Percentiles rank a stretch among this genome's conserved stretches.
Evolutionary conservation across 2,888 invertebrate species (phyloP).

Genomic region (Diaphora mendica): DNA sequence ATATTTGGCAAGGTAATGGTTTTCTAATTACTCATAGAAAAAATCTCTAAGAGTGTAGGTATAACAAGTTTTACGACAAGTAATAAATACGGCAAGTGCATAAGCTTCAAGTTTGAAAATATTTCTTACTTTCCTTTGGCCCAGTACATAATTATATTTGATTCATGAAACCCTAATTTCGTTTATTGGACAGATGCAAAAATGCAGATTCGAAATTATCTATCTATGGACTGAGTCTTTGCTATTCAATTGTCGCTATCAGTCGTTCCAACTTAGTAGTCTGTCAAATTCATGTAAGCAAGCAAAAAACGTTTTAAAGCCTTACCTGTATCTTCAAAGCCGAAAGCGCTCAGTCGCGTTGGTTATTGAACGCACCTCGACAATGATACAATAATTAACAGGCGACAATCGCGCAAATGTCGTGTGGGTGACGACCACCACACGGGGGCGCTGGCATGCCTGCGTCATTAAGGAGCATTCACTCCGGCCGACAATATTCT

Average conservation of each 20-base stretch:
- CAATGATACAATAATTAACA: constrained; percentile 79
- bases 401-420: constrained; percentile 77
- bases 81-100: background rate
- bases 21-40: background rate
- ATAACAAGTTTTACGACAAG: too few relatives aligned
- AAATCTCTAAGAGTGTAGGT: background rate
- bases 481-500: constrained; percentile 85
- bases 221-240: too few relatives aligned
- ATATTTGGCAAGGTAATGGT: background rate
- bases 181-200: background rate
- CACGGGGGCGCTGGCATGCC: constrained; percentile 62
- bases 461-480: constrained; percentile 85
- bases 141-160: background rate
- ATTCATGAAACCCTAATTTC: background rate
- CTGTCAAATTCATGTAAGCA: background rate
- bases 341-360: constrained; percentile 25
- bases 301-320: background rate
- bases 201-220: background rate
- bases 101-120: background rate
- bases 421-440: constrained; percentile 67
- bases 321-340: constrained; percentile 7
- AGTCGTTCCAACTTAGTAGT: background rate
- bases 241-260: background rate
- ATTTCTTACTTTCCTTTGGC: background rate
- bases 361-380: constrained; percentile 44